These are phyloP conservation scores for Drosophila merina DNA, from an alignment of 2,888 invertebrate genomes.

Conservation along the genomic window DNA sequence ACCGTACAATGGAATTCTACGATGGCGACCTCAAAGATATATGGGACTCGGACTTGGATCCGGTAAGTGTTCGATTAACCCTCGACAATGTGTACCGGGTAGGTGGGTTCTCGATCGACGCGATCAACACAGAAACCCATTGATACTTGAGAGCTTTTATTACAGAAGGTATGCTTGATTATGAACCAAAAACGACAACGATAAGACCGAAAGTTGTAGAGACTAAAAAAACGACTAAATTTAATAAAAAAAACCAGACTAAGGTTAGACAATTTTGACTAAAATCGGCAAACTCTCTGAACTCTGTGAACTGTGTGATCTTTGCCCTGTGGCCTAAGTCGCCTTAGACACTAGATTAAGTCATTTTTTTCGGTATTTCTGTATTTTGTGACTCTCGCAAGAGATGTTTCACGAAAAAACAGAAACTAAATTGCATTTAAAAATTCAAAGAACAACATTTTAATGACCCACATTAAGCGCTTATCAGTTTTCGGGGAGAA, in stretches of 20 bases:
- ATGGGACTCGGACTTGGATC: conserved; percentile 93
- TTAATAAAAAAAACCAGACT: conserved; percentile 5
- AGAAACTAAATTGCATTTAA: conserved; percentile 47
- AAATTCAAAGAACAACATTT: conserved; percentile 29
- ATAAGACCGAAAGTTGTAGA: conserved; percentile 17
- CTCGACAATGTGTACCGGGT: conserved; percentile 8
- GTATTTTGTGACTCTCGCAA: background rate
- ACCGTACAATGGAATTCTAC: conserved; percentile 88
- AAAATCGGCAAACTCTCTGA: conserved; percentile 13
- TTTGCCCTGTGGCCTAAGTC: conserved; percentile 17
- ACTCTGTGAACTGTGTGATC: conserved; percentile 9
- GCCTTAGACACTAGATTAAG: conserved; percentile 20
- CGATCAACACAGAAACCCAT: conserved; percentile 29
- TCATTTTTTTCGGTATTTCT: conserved; percentile 13
- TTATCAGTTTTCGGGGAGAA: conserved; percentile 49
- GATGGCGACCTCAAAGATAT: conserved; percentile 92
- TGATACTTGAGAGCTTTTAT: conserved; percentile 40
- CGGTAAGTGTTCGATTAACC: conserved; percentile 86
- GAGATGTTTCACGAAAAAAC: background rate
- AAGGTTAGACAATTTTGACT: conserved; percentile 9
- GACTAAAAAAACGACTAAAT: background rate
- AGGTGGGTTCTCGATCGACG: conserved; percentile 12
- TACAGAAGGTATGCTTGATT: conserved; percentile 42
- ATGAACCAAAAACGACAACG: conserved; percentile 13
- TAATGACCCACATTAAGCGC: conserved; percentile 69